Evolutionary conservation across 2,888 invertebrate genomes (phyloP).

Genomic region (Drosophila mulleri): DNA sequence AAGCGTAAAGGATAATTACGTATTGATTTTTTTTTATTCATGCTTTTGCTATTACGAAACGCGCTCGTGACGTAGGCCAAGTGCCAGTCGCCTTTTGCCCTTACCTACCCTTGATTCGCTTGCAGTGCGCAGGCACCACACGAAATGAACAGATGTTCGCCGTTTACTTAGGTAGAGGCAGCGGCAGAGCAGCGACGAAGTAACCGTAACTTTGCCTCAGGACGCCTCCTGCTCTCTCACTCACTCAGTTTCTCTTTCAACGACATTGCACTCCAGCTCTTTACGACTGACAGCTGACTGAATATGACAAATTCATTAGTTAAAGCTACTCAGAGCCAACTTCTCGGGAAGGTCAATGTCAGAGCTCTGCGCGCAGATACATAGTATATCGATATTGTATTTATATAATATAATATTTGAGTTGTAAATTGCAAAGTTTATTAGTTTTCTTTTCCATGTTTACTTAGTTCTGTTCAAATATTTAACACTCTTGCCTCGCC

Average conservation of each 20-base stretch:
- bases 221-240: constrained; percentile 1
- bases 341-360: constrained; percentile 49
- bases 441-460: constrained; percentile 3
- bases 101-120: constrained; percentile 9
- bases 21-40: constrained; percentile 46
- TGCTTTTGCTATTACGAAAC: constrained; percentile 57
- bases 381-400: not conserved
- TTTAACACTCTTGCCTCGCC: not conserved
- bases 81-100: constrained; percentile 11
- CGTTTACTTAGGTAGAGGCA: constrained; percentile 13
- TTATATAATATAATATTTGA: constrained; percentile 8
- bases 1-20: constrained; percentile 40
- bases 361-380: constrained; percentile 16
- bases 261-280: constrained; percentile 26
- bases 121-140: constrained; percentile 44
- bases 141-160: constrained; percentile 42
- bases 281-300: constrained; percentile 44
- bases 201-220: constrained; percentile 19
- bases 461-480: constrained; percentile 11
- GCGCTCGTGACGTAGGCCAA: constrained; percentile 41
- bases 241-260: constrained; percentile 21
- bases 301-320: constrained; percentile 21
- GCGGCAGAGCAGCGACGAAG: not conserved
- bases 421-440: constrained; percentile 8
- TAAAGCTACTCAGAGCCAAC: constrained; percentile 5